Conservation (phyloP, 2,888 invertebrate genomes). For the Polydrusus tereticollis region DNA sequence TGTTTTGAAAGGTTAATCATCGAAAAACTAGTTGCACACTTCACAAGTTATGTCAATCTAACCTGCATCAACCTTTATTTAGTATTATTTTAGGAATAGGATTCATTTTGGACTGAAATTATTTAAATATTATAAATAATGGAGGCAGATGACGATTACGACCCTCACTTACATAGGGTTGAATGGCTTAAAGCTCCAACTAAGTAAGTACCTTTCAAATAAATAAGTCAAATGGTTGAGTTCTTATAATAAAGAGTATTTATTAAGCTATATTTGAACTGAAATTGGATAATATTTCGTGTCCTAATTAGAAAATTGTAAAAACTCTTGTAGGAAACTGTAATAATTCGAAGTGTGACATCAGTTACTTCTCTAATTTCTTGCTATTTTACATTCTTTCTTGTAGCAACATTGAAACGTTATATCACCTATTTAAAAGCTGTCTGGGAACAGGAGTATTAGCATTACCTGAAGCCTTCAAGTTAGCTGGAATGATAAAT, state of each 20-base stretch:
- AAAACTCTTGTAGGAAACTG: too few species aligned
- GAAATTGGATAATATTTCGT: too few species aligned
- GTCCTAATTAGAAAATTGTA: too few species aligned
- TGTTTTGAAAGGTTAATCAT: background rate
- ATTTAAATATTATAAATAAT: conserved; percentile 35
- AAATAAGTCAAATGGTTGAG: too few species aligned
- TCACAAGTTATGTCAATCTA: background rate
- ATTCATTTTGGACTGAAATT: too few species aligned
- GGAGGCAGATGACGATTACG: conserved; percentile 66
- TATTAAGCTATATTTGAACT: too few species aligned
- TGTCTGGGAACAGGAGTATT: conserved; percentile 93
- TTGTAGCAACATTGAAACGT: conserved; percentile 79
- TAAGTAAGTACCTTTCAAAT: conserved; percentile 71
- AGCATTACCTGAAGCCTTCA: conserved; percentile 92
- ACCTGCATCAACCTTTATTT: background rate
- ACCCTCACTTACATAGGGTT: conserved; percentile 77
- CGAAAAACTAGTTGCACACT: background rate
- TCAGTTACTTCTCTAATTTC: too few species aligned
- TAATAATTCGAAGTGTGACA: too few species aligned
- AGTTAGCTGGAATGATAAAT: conserved; percentile 82
- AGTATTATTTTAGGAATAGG: background rate
- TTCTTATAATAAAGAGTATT: too few species aligned
- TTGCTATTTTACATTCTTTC: too few species aligned
- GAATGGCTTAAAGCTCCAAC: conserved; percentile 74
- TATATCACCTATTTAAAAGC: conserved; percentile 89